Evolutionary conservation across 2,888 invertebrate genomes (phyloP).

Genomic region (Lasioglossum oenotherae): DNA sequence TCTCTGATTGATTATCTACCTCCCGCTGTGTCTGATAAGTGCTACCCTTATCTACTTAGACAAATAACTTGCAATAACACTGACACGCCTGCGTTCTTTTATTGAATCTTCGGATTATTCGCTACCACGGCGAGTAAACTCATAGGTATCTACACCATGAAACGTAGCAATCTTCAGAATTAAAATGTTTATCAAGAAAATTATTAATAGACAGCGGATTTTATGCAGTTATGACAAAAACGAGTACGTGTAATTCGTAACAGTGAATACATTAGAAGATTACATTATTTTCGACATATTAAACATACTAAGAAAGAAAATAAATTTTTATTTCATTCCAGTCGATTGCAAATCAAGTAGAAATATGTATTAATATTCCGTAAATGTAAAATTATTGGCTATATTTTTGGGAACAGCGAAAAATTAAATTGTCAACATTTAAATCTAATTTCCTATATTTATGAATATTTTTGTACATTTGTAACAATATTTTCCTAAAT

Average conservation of each 20-base stretch:
- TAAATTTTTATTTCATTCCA: too few species aligned
- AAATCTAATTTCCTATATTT: neutral
- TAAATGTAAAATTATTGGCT: neutral
- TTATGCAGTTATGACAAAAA: too few species aligned
- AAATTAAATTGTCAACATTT: too few species aligned
- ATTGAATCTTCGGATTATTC: neutral
- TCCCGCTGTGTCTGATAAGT: constrained; percentile 5
- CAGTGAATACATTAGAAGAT: too few species aligned
- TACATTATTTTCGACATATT: too few species aligned
- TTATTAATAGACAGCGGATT: neutral
- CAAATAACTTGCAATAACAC: neutral
- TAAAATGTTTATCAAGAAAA: neutral
- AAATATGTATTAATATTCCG: neutral
- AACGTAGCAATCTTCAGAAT: neutral
- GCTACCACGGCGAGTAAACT: neutral
- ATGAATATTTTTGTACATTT: neutral
- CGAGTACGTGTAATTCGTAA: too few species aligned
- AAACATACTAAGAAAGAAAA: too few species aligned
- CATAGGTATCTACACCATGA: neutral
- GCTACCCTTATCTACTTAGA: constrained; percentile 22
- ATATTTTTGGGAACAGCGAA: too few species aligned
- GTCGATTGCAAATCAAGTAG: too few species aligned
- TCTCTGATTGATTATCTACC: constrained; percentile 21
- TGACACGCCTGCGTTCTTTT: neutral
- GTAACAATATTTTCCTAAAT: neutral